Evolutionary conservation across 2,113 vertebrate species (phyloP), one percentile per base, ranked within the genome.

Genomic region (Hippoglossus stenolepis): DNA sequence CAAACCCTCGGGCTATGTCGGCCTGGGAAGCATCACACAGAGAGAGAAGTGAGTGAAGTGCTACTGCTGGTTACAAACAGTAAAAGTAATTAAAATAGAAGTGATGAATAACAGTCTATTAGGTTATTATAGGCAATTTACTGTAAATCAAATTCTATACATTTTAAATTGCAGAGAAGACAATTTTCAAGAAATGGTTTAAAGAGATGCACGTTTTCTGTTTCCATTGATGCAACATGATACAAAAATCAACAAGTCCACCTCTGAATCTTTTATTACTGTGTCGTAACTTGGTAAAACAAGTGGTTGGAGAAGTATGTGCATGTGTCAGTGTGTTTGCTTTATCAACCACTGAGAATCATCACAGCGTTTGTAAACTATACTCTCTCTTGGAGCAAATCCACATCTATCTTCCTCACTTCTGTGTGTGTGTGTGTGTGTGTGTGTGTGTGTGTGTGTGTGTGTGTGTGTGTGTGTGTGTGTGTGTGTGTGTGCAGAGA

Each of bases 1-100:
- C 98, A 66, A 95, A 93, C 0, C 89, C 86, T 89, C 97, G 94
- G 79, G 95, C 95, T 71, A 63, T 79, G 64, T 92, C 87, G 43
- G 97, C 98, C 98, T 99, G 84, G 14, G 20, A 69, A 61, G 14
- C 26, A 76, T 4, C 61, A 70, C 28, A 14, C 24, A 79, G 58
- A 53, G 14, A 57, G 14, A 63, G 7, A 83, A n/a, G 40, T 3
- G 40, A 43, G 40, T 43, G 40, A 43, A 13, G 12, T 13, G 2
- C 40, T 3, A 43, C 8, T 35, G 31, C 31, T 35, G 31, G 6
- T 35, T 28, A 15, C 15, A 43, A 15, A 60, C 21, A 66, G 12
- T 20, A 7, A 65, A 57, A 17, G 15, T 17, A 5, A 49, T 49
- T 15, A 49, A 14, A 45, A 14, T 13, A 40, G 9, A 12, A 12